A percentile compares a stretch with the other conserved stretches of the same genome.
These are phyloP conservation scores for Bimastos eiseni DNA, from an alignment of 2,888 invertebrate species.

Conservation along the genomic window DNA sequence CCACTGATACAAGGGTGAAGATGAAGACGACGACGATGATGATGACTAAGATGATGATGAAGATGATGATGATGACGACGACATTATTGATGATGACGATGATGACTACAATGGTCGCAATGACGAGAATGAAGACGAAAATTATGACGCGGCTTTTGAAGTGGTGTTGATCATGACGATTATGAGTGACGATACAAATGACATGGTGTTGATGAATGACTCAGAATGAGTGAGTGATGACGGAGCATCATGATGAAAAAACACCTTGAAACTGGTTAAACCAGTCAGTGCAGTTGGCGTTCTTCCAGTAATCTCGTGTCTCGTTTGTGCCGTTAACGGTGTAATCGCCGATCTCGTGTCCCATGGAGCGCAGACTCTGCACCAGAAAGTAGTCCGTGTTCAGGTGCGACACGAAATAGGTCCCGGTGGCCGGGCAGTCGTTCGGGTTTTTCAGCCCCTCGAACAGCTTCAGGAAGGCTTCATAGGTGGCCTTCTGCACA, in stretches of 20 bases:
- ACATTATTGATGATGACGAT: conserved; percentile 9
- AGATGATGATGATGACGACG: neutral
- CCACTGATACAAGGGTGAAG: conserved; percentile 17
- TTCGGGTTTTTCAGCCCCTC: conserved; percentile 9
- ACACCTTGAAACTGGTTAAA: neutral
- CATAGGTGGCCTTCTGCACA: neutral
- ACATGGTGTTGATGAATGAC: neutral
- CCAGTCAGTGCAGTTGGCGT: neutral
- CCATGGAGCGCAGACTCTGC: conserved; percentile 9
- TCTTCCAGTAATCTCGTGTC: neutral
- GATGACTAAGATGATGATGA: neutral
- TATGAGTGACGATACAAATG: neutral
- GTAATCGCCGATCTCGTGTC: conserved; percentile 10
- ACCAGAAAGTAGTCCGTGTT: neutral
- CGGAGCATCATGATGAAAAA: neutral
- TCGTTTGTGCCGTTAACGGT: neutral
- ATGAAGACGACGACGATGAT: neutral
- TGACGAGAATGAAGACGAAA: conserved; percentile 25
- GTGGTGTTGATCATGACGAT: neutral
- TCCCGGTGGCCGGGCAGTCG: neutral
- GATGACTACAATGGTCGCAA: neutral
- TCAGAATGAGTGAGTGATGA: neutral
- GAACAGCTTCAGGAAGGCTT: neutral
- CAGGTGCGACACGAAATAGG: neutral
- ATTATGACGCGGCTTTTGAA: neutral